These are phyloP conservation scores for Athalia rosae DNA, from an alignment of 2,888 invertebrate species.

Conservation along the genomic window DNA sequence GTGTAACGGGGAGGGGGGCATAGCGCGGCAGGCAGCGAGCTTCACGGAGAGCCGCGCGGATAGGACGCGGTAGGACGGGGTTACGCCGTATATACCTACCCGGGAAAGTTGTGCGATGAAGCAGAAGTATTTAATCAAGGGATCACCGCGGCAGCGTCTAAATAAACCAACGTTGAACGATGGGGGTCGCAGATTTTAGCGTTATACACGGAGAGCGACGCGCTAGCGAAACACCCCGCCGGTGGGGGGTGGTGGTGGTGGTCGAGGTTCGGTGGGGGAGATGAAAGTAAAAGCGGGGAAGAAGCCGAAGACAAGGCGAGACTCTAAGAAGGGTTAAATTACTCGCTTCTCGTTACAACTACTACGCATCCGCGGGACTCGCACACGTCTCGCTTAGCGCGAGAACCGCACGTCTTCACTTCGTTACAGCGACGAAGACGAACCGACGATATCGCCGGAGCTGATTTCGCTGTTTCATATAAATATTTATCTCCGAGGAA, in stretches of 20 bases:
- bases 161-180: constrained; percentile 68
- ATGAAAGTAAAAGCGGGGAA: background rate
- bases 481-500: too few relatives aligned
- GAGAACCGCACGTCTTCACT: constrained; percentile 15
- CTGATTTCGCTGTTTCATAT: background rate
- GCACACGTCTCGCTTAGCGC: constrained; percentile 42
- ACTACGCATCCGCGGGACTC: constrained; percentile 52
- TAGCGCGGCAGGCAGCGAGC: too few relatives aligned
- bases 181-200: constrained; percentile 64
- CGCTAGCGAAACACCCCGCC: too few relatives aligned
- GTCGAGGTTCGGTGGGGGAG: constrained; percentile 11
- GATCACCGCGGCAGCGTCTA: constrained; percentile 64
- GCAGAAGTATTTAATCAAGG: constrained; percentile 69
- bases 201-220: constrained; percentile 52
- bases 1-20: too few relatives aligned
- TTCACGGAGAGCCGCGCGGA: constrained; percentile 26
- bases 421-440: constrained; percentile 29
- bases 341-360: constrained; percentile 64
- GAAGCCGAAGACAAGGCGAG: constrained; percentile 60
- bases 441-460: constrained; percentile 5
- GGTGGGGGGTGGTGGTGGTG: constrained; percentile 50
- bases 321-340: constrained; percentile 67
- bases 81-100: constrained; percentile 29
- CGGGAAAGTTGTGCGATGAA: constrained; percentile 51
- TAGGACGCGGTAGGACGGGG: constrained; percentile 30